Conservation (phyloP, 2,888 invertebrate species). For the Ennomos erosarius region DNA sequence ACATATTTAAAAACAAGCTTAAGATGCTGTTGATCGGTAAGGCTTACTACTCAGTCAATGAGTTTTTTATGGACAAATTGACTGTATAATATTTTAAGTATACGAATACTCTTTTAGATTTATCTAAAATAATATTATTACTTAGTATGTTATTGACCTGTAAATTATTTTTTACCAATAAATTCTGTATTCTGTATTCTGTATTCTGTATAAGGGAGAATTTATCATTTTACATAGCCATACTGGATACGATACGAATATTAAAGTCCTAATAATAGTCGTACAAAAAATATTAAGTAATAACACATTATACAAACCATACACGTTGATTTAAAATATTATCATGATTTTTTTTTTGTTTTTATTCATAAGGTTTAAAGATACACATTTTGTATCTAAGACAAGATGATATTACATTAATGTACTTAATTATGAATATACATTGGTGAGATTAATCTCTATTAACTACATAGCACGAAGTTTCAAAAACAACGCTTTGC, state of each 20-base stretch:
- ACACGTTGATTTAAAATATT: slow-evolving; percentile 15
- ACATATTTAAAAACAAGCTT: no score
- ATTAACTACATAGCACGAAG: slow-evolving; percentile 32
- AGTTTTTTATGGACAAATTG: no score
- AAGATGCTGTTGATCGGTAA: no score
- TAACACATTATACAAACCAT: slow-evolving; percentile 13
- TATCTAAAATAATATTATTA: no score
- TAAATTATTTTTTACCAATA: no score
- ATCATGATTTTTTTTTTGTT: slow-evolving; percentile 12
- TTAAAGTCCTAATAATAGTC: slow-evolving; percentile 14
- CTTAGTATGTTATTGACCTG: no score
- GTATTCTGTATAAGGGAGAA: neutral
- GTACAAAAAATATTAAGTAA: slow-evolving; percentile 7
- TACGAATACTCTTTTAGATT: no score
- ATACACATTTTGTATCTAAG: slow-evolving; percentile 16
- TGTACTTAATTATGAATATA: slow-evolving; percentile 22
- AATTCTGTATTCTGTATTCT: slow-evolving; percentile 21
- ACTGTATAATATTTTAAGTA: no score
- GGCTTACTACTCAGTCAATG: no score
- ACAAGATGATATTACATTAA: slow-evolving; percentile 19
- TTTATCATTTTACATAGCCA: slow-evolving; percentile 22
- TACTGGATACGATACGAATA: slow-evolving; percentile 23
- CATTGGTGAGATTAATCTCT: slow-evolving; percentile 25
- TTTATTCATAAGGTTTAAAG: slow-evolving; percentile 22
- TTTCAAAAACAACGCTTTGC: slow-evolving; percentile 37